phyloP scores from a whole-genome alignment of 2,113 vertebrate genomes.

The Notarius lentiginosus region DNA sequence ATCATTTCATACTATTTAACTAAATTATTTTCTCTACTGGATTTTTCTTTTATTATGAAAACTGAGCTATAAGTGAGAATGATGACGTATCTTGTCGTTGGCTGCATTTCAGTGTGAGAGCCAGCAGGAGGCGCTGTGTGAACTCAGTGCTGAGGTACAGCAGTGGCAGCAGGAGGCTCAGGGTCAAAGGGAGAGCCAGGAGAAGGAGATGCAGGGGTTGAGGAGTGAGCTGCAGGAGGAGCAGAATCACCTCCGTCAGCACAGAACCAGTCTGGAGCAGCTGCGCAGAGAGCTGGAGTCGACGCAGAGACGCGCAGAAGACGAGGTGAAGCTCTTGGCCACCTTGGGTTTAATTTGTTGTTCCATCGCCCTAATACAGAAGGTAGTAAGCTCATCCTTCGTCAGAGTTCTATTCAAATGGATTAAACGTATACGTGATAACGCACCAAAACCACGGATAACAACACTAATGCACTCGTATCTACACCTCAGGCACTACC shows the following conservation, averaged over 20 bases:
- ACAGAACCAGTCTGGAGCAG: constrained; percentile 56
- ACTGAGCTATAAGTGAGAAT: not conserved
- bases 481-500: not conserved
- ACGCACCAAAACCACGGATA: not conserved
- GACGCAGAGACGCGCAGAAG: constrained; percentile 59
- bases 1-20: not conserved
- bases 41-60: no score
- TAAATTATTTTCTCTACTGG: not conserved
- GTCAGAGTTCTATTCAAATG: not conserved
- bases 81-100: not conserved
- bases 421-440: not conserved
- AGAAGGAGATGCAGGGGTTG: constrained; percentile 56
- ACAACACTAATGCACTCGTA: not conserved
- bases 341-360: not conserved
- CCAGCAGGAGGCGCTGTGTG: constrained; percentile 51
- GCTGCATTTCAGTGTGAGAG: constrained; percentile 33
- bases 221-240: constrained; percentile 60
- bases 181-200: constrained; percentile 61
- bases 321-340: constrained; percentile 65
- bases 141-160: constrained; percentile 44
- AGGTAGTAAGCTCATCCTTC: not conserved
- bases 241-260: constrained; percentile 65
- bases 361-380: no score
- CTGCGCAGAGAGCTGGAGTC: constrained; percentile 62
- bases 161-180: constrained; percentile 53